Conservation (phyloP, 2,888 invertebrate species). For the Agonum fuliginosum region DNA sequence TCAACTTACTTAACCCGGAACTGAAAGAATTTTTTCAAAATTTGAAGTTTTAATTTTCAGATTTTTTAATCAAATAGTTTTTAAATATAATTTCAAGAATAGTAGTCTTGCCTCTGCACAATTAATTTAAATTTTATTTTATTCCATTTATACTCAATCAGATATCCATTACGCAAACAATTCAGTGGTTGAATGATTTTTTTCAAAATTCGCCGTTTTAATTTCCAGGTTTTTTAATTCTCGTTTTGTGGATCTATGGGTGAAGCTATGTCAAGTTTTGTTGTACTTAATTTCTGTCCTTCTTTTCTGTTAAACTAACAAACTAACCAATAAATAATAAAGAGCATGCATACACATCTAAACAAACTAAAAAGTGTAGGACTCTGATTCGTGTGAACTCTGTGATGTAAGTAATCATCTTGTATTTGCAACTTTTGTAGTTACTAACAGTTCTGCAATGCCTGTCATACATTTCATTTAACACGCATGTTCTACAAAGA, state of each 20-base stretch:
- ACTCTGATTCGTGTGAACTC: constrained; percentile 34
- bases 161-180: no score
- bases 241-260: neutral
- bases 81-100: no score
- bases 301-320: constrained; percentile 13
- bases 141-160: no score
- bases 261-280: neutral
- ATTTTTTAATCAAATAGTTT: no score
- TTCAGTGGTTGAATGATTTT: no score
- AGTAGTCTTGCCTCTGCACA: no score
- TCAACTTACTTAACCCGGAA: no score
- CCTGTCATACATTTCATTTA: constrained; percentile 13
- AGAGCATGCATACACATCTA: constrained; percentile 34
- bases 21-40: no score
- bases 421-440: constrained; percentile 35
- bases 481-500: neutral
- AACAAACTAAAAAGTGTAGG: constrained; percentile 48
- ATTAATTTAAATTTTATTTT: no score
- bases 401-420: constrained; percentile 55
- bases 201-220: no score
- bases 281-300: neutral
- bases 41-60: no score
- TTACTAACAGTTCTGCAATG: constrained; percentile 37
- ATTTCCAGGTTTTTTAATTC: no score
- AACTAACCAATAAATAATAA: neutral